Conservation (phyloP, 2,888 invertebrate species). For the Poecilobothrus nobilitatus region DNA sequence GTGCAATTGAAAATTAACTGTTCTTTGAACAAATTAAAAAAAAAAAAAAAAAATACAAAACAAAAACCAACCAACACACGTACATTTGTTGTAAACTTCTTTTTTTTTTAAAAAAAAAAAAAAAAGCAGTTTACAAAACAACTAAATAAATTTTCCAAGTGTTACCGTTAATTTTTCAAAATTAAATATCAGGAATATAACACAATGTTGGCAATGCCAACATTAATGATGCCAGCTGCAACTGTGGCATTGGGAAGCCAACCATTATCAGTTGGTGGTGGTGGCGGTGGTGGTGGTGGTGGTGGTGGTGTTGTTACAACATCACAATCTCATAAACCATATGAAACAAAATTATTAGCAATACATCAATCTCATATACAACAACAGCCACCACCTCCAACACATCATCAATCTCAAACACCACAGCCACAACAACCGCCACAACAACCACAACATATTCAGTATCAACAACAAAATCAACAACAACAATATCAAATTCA, state of each 20-base stretch:
- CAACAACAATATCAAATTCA: slow-evolving; percentile 43
- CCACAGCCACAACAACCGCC: slow-evolving; percentile 33
- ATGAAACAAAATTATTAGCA: slow-evolving; percentile 44
- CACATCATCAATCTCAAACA: slow-evolving; percentile 32
- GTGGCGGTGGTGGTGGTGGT: slow-evolving; percentile 15
- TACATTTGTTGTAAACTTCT: no score
- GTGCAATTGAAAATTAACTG: no score
- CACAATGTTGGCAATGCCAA: slow-evolving; percentile 46
- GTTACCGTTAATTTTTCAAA: slow-evolving; percentile 8
- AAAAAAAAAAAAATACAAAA: no score
- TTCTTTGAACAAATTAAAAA: no score
- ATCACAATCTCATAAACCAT: slow-evolving; percentile 38
- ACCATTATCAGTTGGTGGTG: slow-evolving; percentile 39
- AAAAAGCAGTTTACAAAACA: background rate
- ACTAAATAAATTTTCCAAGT: slow-evolving; percentile 14
- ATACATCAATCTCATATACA: slow-evolving; percentile 44
- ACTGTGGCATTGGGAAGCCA: slow-evolving; percentile 45
- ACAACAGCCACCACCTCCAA: slow-evolving; percentile 30
- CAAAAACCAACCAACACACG: no score
- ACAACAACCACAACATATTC: slow-evolving; percentile 33
- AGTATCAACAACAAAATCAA: slow-evolving; percentile 30
- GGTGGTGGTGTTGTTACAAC: background rate
- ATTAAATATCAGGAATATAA: slow-evolving; percentile 16
- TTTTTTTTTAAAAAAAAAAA: slow-evolving; percentile 10
- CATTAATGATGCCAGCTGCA: slow-evolving; percentile 46